Conservation (phyloP, 2,797 vertebrate genomes). For the Sphaeramia orbicularis region DNA sequence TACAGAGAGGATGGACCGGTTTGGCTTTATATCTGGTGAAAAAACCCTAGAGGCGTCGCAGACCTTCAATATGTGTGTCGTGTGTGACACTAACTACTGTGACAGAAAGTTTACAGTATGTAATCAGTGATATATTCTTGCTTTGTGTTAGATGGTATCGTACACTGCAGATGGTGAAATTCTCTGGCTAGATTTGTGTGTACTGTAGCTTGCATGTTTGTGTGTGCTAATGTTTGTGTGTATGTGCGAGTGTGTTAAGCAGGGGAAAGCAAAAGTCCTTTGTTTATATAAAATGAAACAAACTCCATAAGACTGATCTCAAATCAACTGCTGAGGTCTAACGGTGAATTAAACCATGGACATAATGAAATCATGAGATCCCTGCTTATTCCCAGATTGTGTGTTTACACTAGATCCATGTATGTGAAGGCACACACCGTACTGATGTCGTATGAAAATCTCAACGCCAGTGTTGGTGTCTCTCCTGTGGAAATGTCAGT, state of each 20-base stretch:
- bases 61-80: slow-evolving; percentile 7
- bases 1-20: neutral
- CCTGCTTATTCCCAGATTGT: slow-evolving; percentile 56
- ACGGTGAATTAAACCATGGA: too few relatives aligned
- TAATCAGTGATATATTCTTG: neutral
- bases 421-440: slow-evolving; percentile 70
- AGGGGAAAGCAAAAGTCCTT: too few relatives aligned
- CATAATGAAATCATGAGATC: slow-evolving; percentile 39
- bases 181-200: neutral
- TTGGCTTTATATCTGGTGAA: slow-evolving; percentile 5
- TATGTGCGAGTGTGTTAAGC: slow-evolving; percentile 2
- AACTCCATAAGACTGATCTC: neutral
- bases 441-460: slow-evolving; percentile 46
- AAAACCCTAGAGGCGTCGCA: slow-evolving; percentile 10
- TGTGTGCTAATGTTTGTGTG: neutral
- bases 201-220: slow-evolving; percentile 2
- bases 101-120: neutral
- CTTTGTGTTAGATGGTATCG: slow-evolving; percentile 14
- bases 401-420: slow-evolving; percentile 36
- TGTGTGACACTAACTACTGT: slow-evolving; percentile 11
- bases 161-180: slow-evolving; percentile 20
- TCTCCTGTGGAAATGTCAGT: slow-evolving; percentile 24
- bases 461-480: slow-evolving; percentile 17
- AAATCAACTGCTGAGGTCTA: slow-evolving; percentile 22
- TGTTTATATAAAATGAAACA: too few relatives aligned